Evolutionary conservation across 2,888 invertebrate species (phyloP), one percentile per base, ranked within the genome.

Genomic region (Leucophora obtusa): DNA sequence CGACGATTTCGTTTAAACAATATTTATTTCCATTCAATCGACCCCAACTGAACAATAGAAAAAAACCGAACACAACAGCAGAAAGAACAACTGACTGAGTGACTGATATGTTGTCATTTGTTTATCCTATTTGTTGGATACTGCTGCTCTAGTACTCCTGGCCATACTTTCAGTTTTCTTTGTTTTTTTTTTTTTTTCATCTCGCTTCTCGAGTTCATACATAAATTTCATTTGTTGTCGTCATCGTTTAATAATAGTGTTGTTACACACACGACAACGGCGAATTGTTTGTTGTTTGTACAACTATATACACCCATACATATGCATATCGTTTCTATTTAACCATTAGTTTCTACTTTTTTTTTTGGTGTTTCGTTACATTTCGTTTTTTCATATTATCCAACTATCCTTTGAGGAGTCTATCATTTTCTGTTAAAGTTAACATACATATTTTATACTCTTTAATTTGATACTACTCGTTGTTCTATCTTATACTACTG

Each of bases 1-100:
- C 35, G 62, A 51, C 21, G 3, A 54, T 18, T 51, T 54, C 69
- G 43, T 47, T 43, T 54, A 47, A 77, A 65, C 54, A 69, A 56
- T 69, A 62, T 71, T 70, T 60, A 71, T 77, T 66, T 54, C 65
- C 59, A 60, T 77, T 77, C 71, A 77, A 71, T 77, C 54, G 71
- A 71, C 58, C 65, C 65, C 59, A 53, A 62, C 18, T 38, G 17
- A 54, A 54, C 7, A 53, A 33, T 56, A 69, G 62, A 69, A 62
- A 50, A 10, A 21, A 21, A 21, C 21, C 21, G 21, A 21, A 21
- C 21, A 21, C 2, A 21, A 21, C 21, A 21, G 21, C 21, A 21
- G 21, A 21, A 21, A 3, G 21, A 21, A 21, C n/a, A 38, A 9
- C 47, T 47, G 47, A 68, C 14, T 33, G n/a, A 51, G 33, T 77